Conservation (phyloP, 2,113 vertebrate genomes). For the Salvelinus sp. region DNA sequence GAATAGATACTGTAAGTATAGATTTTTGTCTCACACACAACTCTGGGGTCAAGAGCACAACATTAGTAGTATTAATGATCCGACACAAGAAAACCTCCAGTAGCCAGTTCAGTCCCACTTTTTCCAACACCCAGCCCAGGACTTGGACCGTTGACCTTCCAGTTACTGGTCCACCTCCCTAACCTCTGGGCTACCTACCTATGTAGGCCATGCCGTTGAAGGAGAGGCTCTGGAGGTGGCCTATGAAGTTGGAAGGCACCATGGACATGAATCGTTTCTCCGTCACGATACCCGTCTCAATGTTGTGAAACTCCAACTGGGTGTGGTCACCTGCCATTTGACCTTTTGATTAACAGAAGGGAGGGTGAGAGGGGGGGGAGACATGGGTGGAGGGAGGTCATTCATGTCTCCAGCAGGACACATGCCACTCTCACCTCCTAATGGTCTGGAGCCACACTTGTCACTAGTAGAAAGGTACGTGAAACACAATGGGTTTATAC, state of each 20-base stretch:
- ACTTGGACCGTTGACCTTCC: no score
- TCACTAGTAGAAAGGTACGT: not conserved
- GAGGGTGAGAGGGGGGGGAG: slow-evolving; percentile 5
- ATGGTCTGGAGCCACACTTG: not conserved
- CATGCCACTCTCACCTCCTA: not conserved
- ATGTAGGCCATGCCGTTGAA: slow-evolving; percentile 99
- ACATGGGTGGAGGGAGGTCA: not conserved
- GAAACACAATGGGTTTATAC: no score
- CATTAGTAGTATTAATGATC: no score
- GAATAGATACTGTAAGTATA: no score
- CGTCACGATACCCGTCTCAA: slow-evolving; percentile 97
- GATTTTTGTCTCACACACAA: no score
- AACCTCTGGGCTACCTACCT: no score
- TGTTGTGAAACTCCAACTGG: slow-evolving; percentile 97
- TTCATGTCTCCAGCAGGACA: not conserved
- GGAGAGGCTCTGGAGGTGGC: slow-evolving; percentile 93
- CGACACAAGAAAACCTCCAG: no score
- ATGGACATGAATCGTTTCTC: slow-evolving; percentile 90
- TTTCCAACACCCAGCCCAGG: no score
- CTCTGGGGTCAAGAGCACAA: no score
- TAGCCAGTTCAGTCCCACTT: no score
- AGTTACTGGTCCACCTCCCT: no score
- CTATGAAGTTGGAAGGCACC: slow-evolving; percentile 97
- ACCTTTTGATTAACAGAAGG: slow-evolving; percentile 73
- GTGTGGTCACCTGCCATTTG: slow-evolving; percentile 98